phyloP scores from a whole-genome alignment of 1,140 invertebrate species.

The Drosophila tani region DNA sequence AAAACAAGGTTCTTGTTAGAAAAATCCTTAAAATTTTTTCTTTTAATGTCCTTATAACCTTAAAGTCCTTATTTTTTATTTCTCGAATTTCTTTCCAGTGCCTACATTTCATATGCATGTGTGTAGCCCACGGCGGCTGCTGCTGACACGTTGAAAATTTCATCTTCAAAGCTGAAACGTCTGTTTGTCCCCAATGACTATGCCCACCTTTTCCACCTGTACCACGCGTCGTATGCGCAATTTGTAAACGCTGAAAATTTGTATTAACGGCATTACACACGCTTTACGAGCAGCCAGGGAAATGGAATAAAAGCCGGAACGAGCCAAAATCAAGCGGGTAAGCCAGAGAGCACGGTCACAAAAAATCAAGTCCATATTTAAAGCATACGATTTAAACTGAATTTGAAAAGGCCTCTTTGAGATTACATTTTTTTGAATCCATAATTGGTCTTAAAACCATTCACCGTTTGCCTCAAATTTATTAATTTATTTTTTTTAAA shows the following conservation, averaged over 20 bases:
- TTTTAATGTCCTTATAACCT: no score
- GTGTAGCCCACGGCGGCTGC: slow-evolving; percentile 49
- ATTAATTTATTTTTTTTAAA: no score
- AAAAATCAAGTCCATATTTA: background rate
- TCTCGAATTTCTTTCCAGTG: background rate
- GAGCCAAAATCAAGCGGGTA: slow-evolving; percentile 7
- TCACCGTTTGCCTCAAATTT: no score
- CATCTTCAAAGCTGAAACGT: slow-evolving; percentile 68
- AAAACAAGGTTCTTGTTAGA: no score
- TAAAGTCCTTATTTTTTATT: no score
- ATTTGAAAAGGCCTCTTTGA: no score
- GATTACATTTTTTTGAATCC: background rate
- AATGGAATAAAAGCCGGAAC: slow-evolving; percentile 38
- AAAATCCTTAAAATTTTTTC: no score
- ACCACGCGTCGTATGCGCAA: slow-evolving; percentile 77
- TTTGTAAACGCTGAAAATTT: slow-evolving; percentile 79
- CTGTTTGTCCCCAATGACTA: slow-evolving; percentile 42
- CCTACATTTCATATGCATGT: slow-evolving; percentile 11
- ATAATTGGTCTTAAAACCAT: no score
- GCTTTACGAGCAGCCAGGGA: slow-evolving; percentile 69
- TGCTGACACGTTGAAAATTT: slow-evolving; percentile 77
- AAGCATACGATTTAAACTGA: background rate
- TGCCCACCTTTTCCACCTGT: slow-evolving; percentile 27
- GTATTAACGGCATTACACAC: slow-evolving; percentile 79
- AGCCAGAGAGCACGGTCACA: slow-evolving; percentile 5